Evolutionary conservation across 2,113 vertebrate species (phyloP).

Genomic region (Dascyllus trimaculatus): DNA sequence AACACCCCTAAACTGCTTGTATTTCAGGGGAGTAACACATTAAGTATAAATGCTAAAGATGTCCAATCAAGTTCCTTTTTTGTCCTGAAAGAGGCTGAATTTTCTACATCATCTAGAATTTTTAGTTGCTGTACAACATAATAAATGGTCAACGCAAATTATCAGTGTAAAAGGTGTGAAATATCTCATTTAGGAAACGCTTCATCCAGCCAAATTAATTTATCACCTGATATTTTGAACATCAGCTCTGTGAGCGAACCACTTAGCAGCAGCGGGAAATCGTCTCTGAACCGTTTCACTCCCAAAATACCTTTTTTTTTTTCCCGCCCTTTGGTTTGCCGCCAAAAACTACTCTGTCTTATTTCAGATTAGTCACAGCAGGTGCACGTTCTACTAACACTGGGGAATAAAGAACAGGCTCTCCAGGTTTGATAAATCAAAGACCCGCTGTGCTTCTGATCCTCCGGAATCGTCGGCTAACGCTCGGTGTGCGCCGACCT

Average conservation of each 20-base stretch:
- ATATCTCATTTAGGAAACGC: not conserved
- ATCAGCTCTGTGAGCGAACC: not conserved
- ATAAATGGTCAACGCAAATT: too few relatives aligned
- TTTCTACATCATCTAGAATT: too few relatives aligned
- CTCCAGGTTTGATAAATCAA: slow-evolving; percentile 48
- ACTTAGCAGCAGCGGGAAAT: slow-evolving; percentile 11
- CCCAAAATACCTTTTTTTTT: slow-evolving; percentile 17
- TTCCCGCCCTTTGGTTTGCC: slow-evolving; percentile 24
- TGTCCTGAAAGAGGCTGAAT: too few relatives aligned
- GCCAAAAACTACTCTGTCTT: slow-evolving; percentile 22
- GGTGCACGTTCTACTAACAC: slow-evolving; percentile 36
- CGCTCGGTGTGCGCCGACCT: not conserved
- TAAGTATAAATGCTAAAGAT: too few relatives aligned
- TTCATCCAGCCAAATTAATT: not conserved
- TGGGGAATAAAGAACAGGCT: slow-evolving; percentile 33
- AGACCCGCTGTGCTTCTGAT: slow-evolving; percentile 51
- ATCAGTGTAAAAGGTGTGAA: not conserved
- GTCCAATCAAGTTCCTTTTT: too few relatives aligned
- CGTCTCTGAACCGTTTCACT: slow-evolving; percentile 22
- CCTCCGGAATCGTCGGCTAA: slow-evolving; percentile 10
- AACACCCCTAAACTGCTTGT: too few relatives aligned
- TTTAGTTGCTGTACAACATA: too few relatives aligned
- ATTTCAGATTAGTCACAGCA: slow-evolving; percentile 63
- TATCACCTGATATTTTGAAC: slow-evolving; percentile 6
- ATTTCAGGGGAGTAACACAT: too few relatives aligned